phyloP scores from a whole-genome alignment of 2,113 vertebrate genomes.

The Caloenas nicobarica region DNA sequence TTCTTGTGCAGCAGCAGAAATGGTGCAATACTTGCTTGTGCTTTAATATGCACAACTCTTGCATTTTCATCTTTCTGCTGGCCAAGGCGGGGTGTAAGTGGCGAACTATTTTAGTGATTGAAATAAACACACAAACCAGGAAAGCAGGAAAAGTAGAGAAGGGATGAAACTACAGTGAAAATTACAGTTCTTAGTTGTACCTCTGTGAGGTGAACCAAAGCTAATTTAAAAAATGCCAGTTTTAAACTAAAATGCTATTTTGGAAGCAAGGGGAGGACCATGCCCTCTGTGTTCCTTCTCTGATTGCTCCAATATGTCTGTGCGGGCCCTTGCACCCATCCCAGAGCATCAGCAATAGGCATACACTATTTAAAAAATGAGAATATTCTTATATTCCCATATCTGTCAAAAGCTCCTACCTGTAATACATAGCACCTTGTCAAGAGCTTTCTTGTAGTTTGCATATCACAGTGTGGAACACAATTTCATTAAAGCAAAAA shows the following conservation, averaged over 20 bases:
- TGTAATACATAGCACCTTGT: neutral
- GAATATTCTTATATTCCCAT: neutral
- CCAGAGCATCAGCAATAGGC: neutral
- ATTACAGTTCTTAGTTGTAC: neutral
- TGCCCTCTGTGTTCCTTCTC: neutral
- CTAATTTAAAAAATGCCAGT: neutral
- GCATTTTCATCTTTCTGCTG: neutral
- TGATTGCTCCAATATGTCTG: neutral
- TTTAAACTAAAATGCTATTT: neutral
- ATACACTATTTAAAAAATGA: neutral
- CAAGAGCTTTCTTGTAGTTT: neutral
- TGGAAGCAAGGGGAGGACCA: neutral
- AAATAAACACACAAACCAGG: neutral
- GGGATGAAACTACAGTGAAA: neutral
- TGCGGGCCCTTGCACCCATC: neutral
- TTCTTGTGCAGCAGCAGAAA: neutral
- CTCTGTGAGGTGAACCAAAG: neutral
- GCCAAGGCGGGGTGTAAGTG: too few relatives aligned
- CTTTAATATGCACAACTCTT: neutral
- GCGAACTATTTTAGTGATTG: neutral
- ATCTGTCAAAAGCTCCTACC: neutral
- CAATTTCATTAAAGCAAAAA: neutral
- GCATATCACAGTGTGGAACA: accelerated
- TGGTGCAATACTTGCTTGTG: too few relatives aligned
- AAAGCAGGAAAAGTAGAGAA: neutral